Conservation (phyloP, 2,797 vertebrate species). For the Trachurus trachurus region DNA sequence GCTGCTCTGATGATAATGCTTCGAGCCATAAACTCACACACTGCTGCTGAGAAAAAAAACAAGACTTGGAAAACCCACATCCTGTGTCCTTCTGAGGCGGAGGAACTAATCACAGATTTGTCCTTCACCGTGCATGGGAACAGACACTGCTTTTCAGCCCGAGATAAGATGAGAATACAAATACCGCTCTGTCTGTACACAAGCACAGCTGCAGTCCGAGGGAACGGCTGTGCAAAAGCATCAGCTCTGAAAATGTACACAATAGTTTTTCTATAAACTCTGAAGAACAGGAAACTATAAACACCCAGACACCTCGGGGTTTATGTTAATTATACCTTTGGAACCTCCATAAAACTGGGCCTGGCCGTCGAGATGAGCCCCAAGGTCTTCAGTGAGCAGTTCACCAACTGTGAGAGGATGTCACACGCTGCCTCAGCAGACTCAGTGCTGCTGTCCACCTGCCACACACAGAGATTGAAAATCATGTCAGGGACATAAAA, state of each 20-base stretch:
- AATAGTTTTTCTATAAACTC: conserved; percentile 4
- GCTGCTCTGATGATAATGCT: not conserved
- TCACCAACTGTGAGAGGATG: conserved; percentile 98
- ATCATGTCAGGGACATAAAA: not conserved
- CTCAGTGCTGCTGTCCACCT: conserved; percentile 99
- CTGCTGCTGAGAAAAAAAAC: conserved; percentile 12
- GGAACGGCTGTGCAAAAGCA: not conserved
- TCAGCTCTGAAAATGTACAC: not conserved
- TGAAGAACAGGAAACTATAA: conserved; percentile 4
- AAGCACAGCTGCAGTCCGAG: not conserved
- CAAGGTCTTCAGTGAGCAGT: conserved; percentile 98
- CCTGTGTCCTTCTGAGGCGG: conserved; percentile 6
- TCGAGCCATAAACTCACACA: not conserved
- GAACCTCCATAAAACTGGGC: conserved; percentile 99
- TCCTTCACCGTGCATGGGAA: conserved; percentile 3
- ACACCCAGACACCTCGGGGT: not conserved
- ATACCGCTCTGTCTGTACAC: not conserved
- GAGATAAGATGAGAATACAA: conserved; percentile 15
- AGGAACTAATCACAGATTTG: not conserved
- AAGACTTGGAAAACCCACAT: conserved; percentile 13
- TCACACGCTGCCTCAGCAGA: conserved; percentile 98
- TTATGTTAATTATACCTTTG: conserved; percentile 89
- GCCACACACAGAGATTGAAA: conserved; percentile 37
- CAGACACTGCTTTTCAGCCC: conserved; percentile 27
- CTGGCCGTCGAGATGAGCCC: conserved; percentile 98